Percentiles rank a stretch among this genome's conserved stretches.
Conservation (phyloP, 2,797 vertebrate genomes). For the Syngnathus rostellatus region DNA sequence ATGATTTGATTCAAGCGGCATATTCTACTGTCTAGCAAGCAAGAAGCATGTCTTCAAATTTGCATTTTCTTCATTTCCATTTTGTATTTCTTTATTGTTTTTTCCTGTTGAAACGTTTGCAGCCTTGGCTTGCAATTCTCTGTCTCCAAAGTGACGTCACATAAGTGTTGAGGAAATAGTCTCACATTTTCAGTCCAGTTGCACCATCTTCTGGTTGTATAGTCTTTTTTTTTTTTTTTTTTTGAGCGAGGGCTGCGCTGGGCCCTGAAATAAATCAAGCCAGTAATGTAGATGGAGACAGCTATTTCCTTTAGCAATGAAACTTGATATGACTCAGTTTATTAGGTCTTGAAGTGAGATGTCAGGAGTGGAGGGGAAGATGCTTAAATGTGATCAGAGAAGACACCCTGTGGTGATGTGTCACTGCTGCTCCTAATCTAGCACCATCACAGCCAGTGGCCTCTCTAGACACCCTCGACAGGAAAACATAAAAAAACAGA, state of each 20-base stretch:
- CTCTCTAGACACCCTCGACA: too few species aligned
- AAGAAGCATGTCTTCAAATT: too few species aligned
- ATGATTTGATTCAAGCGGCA: too few species aligned
- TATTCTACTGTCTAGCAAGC: too few species aligned
- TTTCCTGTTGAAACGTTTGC: background rate
- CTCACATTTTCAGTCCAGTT: constrained; percentile 31
- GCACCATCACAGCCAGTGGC: too few species aligned
- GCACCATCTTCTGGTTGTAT: constrained; percentile 65
- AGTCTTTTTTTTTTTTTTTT: background rate
- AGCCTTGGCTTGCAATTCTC: background rate
- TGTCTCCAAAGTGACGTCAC: background rate
- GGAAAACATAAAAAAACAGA: too few species aligned
- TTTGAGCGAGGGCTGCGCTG: background rate
- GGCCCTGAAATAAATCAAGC: background rate
- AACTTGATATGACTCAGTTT: constrained; percentile 17
- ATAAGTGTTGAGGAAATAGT: background rate
- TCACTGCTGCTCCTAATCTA: too few species aligned
- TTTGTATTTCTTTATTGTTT: background rate
- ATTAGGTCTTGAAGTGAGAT: constrained; percentile 49
- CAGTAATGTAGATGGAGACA: background rate
- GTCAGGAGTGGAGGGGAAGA: constrained; percentile 23
- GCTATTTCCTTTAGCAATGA: constrained; percentile 13
- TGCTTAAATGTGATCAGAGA: constrained; percentile 51
- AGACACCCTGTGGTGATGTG: constrained; percentile 41
- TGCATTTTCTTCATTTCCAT: background rate